Evolutionary conservation across 2,797 vertebrate genomes (phyloP).

Genomic region (Pangasius mekongensis): DNA sequence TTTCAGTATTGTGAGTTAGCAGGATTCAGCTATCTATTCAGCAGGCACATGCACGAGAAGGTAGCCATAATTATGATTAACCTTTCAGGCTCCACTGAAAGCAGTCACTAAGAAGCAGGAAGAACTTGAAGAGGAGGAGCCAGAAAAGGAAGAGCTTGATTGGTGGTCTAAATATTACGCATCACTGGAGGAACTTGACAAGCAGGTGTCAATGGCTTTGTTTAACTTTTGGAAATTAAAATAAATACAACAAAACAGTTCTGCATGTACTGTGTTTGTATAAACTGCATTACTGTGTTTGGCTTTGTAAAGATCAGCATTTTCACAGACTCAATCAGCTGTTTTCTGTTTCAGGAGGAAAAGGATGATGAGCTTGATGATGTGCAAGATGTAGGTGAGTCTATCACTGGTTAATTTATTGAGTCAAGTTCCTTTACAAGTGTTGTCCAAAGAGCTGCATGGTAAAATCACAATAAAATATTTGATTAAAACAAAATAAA

Average conservation of each 20-base stretch:
- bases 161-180: conserved; percentile 98
- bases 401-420: background rate
- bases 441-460: background rate
- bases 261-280: background rate
- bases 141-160: conserved; percentile 89
- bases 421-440: background rate
- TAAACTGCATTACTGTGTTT: background rate
- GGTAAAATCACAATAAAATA: background rate
- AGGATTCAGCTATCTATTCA: background rate
- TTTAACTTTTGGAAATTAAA: background rate
- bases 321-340: background rate
- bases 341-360: conserved; percentile 49
- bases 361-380: conserved; percentile 68
- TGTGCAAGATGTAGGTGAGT: conserved; percentile 62
- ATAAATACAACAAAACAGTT: background rate
- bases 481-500: background rate
- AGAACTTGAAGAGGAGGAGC: conserved; percentile 84
- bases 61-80: background rate
- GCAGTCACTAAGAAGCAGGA: conserved; percentile 73
- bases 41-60: background rate
- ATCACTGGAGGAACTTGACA: conserved; percentile 84
- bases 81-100: conserved; percentile 77
- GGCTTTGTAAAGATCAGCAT: background rate
- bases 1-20: background rate
- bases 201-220: conserved; percentile 69